Base-by-base conservation (phyloP, 2,888 invertebrate species). In the Lacanobia oleracea region DNA sequence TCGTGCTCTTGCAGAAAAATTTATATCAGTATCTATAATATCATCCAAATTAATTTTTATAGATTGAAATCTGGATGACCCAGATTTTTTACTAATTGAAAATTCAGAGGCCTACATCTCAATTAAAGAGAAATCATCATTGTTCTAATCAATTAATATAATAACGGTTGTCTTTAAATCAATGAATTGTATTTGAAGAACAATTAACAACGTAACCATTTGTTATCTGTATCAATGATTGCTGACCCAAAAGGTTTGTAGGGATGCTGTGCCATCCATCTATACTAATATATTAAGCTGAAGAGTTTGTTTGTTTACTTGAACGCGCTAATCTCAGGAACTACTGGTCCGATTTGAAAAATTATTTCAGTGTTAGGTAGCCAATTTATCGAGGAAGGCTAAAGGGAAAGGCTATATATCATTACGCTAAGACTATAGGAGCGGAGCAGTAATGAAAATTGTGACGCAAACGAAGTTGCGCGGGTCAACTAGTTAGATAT, bases 81-180 rank as follows among this genome's bases (percentile, higher is more conserved):
- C 21, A 54, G 2, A 54, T 45, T 50, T 6, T 40, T 53, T 0
- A 43, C 33, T 23, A 48, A 59, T 23, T 45, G 18, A 43, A n/a
- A 27, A 45, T 14, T 12, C 23, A 0, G 27, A 59, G 12, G 7
- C 21, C 1, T n/a, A 63, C 51, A 63, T 60, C 40, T 66, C 57
- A 50, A 77, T 77, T 60, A 50, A 67, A 72, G 53, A 60, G 21
- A 72, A 59, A 71, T 62, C 65, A 40, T 53, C 23, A 33, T 61
- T 51, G 27, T 33, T 74, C 18, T 12, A 37, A 37, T 53, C 23
- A 33, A 71, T 71, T 23, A 33, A 14, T 6, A 53, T 53, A 50
- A 18, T 33, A 43, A 43, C 8, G 12, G n/a, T 18, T 45, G 37
- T 45, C 43, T 43, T 60, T 2, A 59, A 53, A 53, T 16, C 7